Evolutionary conservation across 2,113 vertebrate genomes (phyloP), one percentile per base, ranked within the genome.

Genomic region (Pionites leucogaster): DNA sequence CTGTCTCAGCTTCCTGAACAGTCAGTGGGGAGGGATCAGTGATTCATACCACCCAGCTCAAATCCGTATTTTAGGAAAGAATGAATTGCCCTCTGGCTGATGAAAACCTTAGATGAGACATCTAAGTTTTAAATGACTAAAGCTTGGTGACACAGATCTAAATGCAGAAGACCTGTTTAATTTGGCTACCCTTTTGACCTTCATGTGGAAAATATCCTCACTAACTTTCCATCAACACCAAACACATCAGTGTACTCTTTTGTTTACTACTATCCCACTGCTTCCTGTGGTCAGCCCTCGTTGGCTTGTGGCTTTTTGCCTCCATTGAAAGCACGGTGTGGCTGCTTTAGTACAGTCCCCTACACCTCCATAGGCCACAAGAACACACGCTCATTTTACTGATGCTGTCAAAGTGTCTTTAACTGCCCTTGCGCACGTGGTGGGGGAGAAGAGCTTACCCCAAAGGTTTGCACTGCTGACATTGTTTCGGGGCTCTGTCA

Each of bases 1-100:
- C 49, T 67, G 63, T 49, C 91, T 95, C 91, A 88, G 82, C 80
- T 95, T 97, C 95, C 96, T 88, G 94, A 94, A 75, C 42, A 92
- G 86, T 96, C 95, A 95, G 64, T 42, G 64, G 68, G 76, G 72
- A 94, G 50, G 83, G 76, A 86, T 86, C 76, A 42, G 55, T 94
- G 92, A 96, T 88, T 96, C 86, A 93, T 78, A 80, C 69, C 82
- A 96, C 76, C 37, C 85, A 94, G 29, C 44, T 82, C 49, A 74
- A 65, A 88, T 33, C 76, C 72, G 28, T 90, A 92, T 88, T 92
- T 92, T 77, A 92, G 86, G 82, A 94, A 88, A 35, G 55, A 88
- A 92, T 39, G 37, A 92, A 75, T 71, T 95, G 20, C 25, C 41
- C 71, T 81, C 50, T 86, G 80, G 42, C 72, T 83, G 91, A 90